These are phyloP conservation scores for Istiophorus platypterus DNA, from an alignment of 2,113 vertebrate genomes.

Conservation along the genomic window DNA sequence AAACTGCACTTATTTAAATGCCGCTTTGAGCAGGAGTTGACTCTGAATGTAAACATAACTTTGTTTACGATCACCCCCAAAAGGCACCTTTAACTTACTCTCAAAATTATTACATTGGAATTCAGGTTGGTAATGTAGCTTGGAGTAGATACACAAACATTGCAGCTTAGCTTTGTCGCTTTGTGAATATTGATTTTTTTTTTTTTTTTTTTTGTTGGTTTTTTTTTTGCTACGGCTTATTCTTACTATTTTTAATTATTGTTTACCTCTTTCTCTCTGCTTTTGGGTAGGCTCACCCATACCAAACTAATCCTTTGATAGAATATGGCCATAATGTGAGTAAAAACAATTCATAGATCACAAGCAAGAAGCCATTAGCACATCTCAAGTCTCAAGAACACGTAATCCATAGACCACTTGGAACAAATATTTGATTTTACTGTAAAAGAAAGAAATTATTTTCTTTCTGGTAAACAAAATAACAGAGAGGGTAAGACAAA, in stretches of 20 bases:
- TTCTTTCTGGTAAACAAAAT: slow-evolving; percentile 13
- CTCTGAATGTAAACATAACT: background rate
- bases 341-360: background rate
- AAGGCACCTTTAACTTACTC: background rate
- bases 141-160: no score
- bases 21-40: background rate
- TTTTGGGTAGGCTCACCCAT: no score
- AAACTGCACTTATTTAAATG: background rate
- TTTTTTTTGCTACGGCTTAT: no score
- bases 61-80: background rate
- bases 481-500: background rate
- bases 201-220: no score
- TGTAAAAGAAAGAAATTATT: slow-evolving; percentile 7
- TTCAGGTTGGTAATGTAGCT: background rate
- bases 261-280: no score
- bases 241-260: no score
- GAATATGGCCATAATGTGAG: background rate
- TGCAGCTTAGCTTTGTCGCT: no score
- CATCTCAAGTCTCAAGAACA: background rate
- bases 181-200: no score
- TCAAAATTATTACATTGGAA: background rate
- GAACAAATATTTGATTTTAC: slow-evolving; percentile 7
- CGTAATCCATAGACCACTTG: background rate
- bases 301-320: background rate
- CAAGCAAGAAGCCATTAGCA: background rate